phyloP scores from a whole-genome alignment of 2,113 vertebrate genomes.

The Malaclemys terrapin region DNA sequence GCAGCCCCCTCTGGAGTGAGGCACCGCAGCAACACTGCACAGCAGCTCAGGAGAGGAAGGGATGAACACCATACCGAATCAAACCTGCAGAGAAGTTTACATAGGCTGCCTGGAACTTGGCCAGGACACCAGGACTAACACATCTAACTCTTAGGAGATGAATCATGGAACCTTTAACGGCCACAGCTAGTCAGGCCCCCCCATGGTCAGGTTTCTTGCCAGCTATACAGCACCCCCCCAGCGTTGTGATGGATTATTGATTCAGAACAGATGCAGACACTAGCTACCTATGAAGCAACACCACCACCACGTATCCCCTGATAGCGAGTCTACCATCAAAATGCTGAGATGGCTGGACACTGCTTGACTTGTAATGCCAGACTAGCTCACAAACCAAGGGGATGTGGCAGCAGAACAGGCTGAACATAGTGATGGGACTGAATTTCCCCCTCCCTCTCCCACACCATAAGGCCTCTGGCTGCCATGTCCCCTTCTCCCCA shows the following conservation, averaged over 20 bases:
- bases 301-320: not conserved
- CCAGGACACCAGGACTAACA: not conserved
- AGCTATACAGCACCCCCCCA: not conserved
- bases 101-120: no score
- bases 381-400: not conserved
- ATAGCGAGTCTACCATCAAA: not conserved
- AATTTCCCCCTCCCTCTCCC: not conserved
- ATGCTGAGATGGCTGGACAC: not conserved
- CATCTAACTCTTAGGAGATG: not conserved
- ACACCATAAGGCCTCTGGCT: not conserved
- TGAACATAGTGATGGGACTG: not conserved
- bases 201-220: not conserved
- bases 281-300: not conserved
- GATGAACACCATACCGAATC: not conserved
- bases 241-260: not conserved
- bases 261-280: not conserved
- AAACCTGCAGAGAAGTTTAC: not conserved
- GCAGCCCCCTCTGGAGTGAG: not conserved
- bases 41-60: fast-evolving
- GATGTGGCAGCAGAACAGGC: not conserved
- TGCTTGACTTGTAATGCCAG: not conserved
- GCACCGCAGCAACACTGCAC: not conserved
- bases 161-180: not conserved
- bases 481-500: not conserved
- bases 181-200: not conserved